phyloP scores from a whole-genome alignment of 23 tunicate genomes.

The Botrylloides violaceus region DNA sequence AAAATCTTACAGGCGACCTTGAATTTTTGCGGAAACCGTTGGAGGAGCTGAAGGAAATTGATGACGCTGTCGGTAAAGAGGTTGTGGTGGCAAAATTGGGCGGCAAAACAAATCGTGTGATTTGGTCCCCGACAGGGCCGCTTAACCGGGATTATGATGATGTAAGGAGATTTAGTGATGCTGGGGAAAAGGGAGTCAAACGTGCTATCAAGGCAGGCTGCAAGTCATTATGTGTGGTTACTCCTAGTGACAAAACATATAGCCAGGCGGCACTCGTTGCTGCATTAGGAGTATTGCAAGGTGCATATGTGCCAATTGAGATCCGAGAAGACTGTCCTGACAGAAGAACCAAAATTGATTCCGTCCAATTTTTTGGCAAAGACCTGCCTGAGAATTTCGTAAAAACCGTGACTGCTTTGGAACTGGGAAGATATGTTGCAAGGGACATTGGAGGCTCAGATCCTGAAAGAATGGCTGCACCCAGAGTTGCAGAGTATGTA shows the following conservation, averaged over 20 bases:
- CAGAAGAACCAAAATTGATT: constrained; percentile 34
- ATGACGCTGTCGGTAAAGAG: constrained; percentile 21
- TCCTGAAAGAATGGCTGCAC: constrained; percentile 98
- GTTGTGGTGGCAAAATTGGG: constrained; percentile 28
- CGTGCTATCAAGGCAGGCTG: constrained; percentile 79
- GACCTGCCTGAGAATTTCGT: background rate
- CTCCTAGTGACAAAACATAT: constrained; percentile 20
- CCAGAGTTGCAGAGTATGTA: constrained; percentile 76
- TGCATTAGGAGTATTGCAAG: constrained; percentile 75
- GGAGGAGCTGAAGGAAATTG: constrained; percentile 17
- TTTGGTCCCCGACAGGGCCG: constrained; percentile 89
- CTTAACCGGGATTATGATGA: constrained; percentile 91
- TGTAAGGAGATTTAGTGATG: constrained; percentile 81
- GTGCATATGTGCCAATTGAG: constrained; percentile 77
- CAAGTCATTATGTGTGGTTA: constrained; percentile 45
- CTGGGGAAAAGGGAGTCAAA: constrained; percentile 61
- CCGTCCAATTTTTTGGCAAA: constrained; percentile 2
- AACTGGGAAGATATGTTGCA: constrained; percentile 46
- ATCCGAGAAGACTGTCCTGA: constrained; percentile 78
- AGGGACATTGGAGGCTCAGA: constrained; percentile 95
- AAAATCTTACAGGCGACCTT: constrained; percentile 20
- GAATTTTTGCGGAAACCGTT: constrained; percentile 42
- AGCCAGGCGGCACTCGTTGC: constrained; percentile 52
- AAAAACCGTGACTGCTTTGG: constrained; percentile 23
- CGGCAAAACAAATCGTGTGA: constrained; percentile 37